A percentile compares a stretch with the other conserved stretches of the same genome.
phyloP scores from a whole-genome alignment of 2,888 invertebrate genomes.

The Tanypteryx hageni region DNA sequence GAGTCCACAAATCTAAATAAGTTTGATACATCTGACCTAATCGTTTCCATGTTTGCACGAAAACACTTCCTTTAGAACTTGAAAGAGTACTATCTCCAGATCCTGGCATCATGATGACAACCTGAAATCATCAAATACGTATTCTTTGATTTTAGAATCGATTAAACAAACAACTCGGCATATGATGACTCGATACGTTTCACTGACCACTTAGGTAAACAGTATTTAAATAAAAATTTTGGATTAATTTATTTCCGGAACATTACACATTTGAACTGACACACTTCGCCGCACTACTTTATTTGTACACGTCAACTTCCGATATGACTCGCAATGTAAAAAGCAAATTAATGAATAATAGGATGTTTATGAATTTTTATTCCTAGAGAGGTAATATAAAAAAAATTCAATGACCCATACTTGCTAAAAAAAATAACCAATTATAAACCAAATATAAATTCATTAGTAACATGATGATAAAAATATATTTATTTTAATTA shows the following conservation, averaged over 20 bases:
- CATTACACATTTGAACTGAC: conserved; percentile 55
- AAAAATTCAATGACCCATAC: neutral
- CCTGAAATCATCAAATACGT: conserved; percentile 58
- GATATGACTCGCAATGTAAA: conserved; percentile 36
- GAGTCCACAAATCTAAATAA: conserved; percentile 70
- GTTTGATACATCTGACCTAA: conserved; percentile 80
- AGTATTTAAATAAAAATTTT: neutral
- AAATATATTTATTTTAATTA: neutral
- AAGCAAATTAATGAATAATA: conserved; percentile 1
- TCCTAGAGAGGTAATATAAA: neutral
- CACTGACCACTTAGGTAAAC: conserved; percentile 20
- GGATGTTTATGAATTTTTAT: neutral
- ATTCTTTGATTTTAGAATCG: conserved; percentile 19
- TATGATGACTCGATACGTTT: neutral
- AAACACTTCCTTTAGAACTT: conserved; percentile 79
- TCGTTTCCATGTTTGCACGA: conserved; percentile 83
- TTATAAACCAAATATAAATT: neutral
- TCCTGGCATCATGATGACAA: conserved; percentile 81
- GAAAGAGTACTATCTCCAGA: conserved; percentile 81
- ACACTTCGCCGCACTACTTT: conserved; percentile 64
- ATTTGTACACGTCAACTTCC: conserved; percentile 64
- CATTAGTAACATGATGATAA: too few relatives aligned
- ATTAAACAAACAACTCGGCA: neutral
- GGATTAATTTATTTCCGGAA: conserved; percentile 35
- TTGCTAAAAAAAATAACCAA: neutral